Evolutionary conservation across 2,113 vertebrate genomes (phyloP).

Genomic region (Phyllostomus discolor): DNA sequence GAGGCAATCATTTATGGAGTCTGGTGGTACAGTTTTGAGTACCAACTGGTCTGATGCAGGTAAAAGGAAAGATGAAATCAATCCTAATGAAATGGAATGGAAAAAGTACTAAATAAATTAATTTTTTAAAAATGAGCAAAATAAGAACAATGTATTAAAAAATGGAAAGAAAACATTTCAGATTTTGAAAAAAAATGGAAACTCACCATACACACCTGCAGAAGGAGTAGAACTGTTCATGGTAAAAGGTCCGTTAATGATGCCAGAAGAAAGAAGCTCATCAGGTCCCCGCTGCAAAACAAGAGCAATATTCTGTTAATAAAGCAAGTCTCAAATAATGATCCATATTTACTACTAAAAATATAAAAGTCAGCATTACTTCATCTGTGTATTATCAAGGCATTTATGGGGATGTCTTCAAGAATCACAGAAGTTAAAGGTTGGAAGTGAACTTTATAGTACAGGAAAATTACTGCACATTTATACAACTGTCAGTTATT

Average conservation of each 20-base stretch:
- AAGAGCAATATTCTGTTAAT: slow-evolving; percentile 65
- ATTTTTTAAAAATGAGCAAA: slow-evolving; percentile 26
- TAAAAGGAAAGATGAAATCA: slow-evolving; percentile 93
- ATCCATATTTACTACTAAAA: slow-evolving; percentile 47
- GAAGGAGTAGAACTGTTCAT: slow-evolving; percentile 83
- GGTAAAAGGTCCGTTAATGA: slow-evolving; percentile 77
- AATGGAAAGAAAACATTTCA: neutral
- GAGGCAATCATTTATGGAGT: slow-evolving; percentile 99
- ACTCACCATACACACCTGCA: slow-evolving; percentile 81
- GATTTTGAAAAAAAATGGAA: neutral
- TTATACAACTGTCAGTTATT: neutral
- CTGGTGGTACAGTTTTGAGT: slow-evolving; percentile 96
- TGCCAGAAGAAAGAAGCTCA: slow-evolving; percentile 79
- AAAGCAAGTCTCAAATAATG: slow-evolving; percentile 27
- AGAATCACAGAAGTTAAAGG: slow-evolving; percentile 25
- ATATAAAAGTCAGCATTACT: neutral
- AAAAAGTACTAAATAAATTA: slow-evolving; percentile 86
- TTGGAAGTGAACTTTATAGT: neutral
- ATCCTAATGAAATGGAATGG: slow-evolving; percentile 93
- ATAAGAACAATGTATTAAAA: neutral
- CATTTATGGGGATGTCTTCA: neutral
- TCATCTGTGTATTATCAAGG: neutral
- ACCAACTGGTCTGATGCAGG: slow-evolving; percentile 98
- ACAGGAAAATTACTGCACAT: neutral
- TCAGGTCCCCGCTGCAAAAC: slow-evolving; percentile 81